These are phyloP conservation scores for Fragum sueziense DNA, from an alignment of 2,888 invertebrate species.

Conservation along the genomic window DNA sequence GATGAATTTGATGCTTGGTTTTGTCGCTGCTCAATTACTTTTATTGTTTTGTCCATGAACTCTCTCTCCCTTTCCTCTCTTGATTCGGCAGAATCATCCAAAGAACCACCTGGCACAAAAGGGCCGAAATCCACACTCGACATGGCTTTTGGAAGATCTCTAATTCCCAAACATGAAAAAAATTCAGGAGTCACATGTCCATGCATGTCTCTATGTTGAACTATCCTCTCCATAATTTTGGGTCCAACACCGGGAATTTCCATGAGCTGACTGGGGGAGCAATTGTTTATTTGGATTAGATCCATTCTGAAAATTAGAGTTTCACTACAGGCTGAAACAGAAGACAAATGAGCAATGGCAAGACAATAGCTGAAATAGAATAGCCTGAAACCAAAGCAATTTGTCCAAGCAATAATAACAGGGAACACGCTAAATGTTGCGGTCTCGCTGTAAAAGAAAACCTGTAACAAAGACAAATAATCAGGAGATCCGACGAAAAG, in stretches of 20 bases:
- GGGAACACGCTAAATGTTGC: background rate
- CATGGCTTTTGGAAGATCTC: constrained; percentile 2
- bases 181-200: background rate
- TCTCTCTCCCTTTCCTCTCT: background rate
- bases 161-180: background rate
- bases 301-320: background rate
- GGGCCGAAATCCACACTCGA: background rate
- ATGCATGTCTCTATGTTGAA: background rate
- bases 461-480: background rate
- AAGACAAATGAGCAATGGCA: too few relatives aligned
- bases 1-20: background rate
- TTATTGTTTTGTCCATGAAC: background rate
- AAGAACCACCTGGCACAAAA: background rate
- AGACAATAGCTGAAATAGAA: background rate
- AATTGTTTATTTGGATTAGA: background rate
- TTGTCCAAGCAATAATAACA: background rate
- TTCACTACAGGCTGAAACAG: too few relatives aligned
- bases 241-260: background rate
- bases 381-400: background rate
- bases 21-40: background rate
- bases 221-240: constrained; percentile 3
- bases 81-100: background rate
- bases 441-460: background rate
- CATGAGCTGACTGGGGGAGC: background rate
- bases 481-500: background rate